These are phyloP conservation scores for Paragorgia papillata DNA, from an alignment of 92 coral and sea anemone genomes.

Conservation along the genomic window DNA sequence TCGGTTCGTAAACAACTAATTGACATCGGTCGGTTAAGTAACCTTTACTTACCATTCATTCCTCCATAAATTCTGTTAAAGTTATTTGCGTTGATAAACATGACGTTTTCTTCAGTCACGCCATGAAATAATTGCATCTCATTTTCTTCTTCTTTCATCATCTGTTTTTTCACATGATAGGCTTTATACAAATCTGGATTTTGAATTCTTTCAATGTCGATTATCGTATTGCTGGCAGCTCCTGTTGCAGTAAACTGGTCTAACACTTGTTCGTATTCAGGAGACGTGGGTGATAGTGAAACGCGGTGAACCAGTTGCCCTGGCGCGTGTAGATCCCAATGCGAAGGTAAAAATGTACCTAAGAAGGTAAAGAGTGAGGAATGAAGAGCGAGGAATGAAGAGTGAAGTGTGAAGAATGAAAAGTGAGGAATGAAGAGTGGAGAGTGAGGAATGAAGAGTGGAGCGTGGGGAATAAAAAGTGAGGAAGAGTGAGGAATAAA, in stretches of 20 bases:
- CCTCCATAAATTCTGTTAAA: slow-evolving; percentile 61
- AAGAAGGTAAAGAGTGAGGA: too few species aligned
- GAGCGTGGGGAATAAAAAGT: too few species aligned
- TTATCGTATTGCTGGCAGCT: slow-evolving; percentile 9
- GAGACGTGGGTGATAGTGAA: background rate
- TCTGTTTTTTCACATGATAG: slow-evolving; percentile 33
- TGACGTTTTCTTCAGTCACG: slow-evolving; percentile 39
- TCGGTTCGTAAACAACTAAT: too few species aligned
- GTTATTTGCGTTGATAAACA: slow-evolving; percentile 52
- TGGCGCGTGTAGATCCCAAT: slow-evolving; percentile 36
- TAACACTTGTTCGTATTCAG: slow-evolving; percentile 49
- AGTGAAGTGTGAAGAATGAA: too few species aligned
- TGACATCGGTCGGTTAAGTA: too few species aligned
- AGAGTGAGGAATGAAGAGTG: too few species aligned
- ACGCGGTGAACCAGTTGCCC: slow-evolving; percentile 29
- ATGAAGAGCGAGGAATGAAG: background rate
- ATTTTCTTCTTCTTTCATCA: slow-evolving; percentile 61
- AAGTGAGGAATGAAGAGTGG: too few species aligned
- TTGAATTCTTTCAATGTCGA: slow-evolving; percentile 55
- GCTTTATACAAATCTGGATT: slow-evolving; percentile 52
- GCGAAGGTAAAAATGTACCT: slow-evolving; percentile 15
- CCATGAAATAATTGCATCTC: slow-evolving; percentile 63
- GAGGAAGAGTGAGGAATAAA: too few species aligned
- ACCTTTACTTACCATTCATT: slow-evolving; percentile 53
- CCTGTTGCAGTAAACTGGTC: slow-evolving; percentile 44